These are phyloP conservation scores for Pegoplata infirma DNA, from an alignment of 2,888 invertebrate species.

Conservation along the genomic window DNA sequence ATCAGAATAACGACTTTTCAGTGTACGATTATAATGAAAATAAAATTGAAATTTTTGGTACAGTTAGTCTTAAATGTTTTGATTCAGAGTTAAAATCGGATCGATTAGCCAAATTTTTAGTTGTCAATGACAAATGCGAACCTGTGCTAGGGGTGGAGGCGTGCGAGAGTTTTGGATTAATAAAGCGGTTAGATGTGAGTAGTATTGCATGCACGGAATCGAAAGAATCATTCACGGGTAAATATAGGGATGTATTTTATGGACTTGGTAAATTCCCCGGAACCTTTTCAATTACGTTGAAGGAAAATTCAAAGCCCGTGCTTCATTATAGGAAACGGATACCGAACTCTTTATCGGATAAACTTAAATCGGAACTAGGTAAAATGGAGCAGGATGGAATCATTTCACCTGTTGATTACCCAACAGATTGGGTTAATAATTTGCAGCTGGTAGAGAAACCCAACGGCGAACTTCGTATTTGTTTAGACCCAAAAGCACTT, in stretches of 20 bases:
- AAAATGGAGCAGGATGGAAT: no score
- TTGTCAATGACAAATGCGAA: slow-evolving; percentile 40
- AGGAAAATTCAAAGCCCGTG: no score
- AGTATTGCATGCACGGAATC: no score
- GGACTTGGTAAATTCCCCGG: slow-evolving; percentile 24
- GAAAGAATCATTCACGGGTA: no score
- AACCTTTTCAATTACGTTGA: no score
- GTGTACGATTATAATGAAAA: slow-evolving; percentile 60
- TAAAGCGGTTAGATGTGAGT: no score
- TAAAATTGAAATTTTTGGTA: slow-evolving; percentile 46
- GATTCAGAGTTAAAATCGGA: slow-evolving; percentile 29
- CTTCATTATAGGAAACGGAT: no score
- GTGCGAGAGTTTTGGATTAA: slow-evolving; percentile 12
- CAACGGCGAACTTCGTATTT: slow-evolving; percentile 59
- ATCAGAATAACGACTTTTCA: slow-evolving; percentile 24
- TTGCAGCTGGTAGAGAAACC: slow-evolving; percentile 64
- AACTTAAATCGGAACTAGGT: no score
- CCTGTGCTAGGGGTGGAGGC: slow-evolving; percentile 25
- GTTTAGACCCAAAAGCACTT: slow-evolving; percentile 45
- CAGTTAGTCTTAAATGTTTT: neutral
- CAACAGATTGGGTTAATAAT: slow-evolving; percentile 63
- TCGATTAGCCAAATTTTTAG: no score
- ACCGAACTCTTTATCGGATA: no score
- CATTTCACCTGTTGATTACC: neutral
- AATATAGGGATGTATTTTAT: slow-evolving; percentile 61